Conservation (phyloP, 1,140 invertebrate species). For the Ylistrum balloti region DNA sequence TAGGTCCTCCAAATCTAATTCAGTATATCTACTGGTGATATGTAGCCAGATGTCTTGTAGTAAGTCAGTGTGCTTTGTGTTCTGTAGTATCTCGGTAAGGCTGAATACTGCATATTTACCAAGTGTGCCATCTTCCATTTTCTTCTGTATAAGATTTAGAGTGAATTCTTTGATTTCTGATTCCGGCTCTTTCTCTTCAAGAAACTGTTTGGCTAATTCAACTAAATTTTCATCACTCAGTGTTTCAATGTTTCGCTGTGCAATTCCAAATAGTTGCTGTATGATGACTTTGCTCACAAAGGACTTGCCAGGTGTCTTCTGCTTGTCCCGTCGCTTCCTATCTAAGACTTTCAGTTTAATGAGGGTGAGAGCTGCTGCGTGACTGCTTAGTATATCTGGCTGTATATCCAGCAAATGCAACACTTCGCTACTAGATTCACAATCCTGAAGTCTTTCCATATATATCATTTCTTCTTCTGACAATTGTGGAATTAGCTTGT, state of each 20-base stretch:
- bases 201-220: neutral
- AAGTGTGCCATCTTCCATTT: neutral
- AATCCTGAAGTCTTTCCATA: neutral
- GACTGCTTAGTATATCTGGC: neutral
- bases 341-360: neutral
- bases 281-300: conserved; percentile 14
- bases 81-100: neutral
- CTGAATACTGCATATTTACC: conserved; percentile 8
- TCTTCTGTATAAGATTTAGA: conserved; percentile 3
- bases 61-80: neutral
- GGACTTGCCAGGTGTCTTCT: neutral
- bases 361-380: neutral
- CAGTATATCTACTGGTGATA: neutral
- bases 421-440: neutral
- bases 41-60: neutral
- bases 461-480: conserved; percentile 16
- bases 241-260: neutral
- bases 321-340: neutral
- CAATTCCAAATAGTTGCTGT: neutral
- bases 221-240: conserved; percentile 22
- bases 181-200: neutral
- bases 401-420: neutral
- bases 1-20: neutral
- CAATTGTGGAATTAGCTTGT: neutral
- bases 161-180: conserved; percentile 11